Conservation (phyloP, 2,113 vertebrate genomes). For the Antennarius striatus region DNA sequence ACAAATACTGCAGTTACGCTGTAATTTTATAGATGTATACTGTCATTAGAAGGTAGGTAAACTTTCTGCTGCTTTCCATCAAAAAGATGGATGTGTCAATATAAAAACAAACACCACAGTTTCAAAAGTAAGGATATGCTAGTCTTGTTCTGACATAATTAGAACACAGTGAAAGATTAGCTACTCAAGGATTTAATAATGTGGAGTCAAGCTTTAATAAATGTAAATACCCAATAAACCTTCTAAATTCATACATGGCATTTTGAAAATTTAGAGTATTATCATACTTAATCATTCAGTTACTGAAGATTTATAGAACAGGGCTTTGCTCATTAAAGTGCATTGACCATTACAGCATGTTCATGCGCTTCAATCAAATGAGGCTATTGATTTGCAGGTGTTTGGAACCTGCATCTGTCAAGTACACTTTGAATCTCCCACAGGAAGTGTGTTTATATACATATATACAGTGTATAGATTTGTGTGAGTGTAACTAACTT, state of each 20-base stretch:
- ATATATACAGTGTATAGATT: not conserved
- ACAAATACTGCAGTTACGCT: too few species aligned
- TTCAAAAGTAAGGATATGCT: not conserved
- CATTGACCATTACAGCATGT: not conserved
- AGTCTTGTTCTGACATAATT: conserved; percentile 19
- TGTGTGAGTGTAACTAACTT: not conserved
- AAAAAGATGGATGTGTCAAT: conserved; percentile 11
- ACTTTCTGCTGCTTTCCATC: not conserved
- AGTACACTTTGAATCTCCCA: not conserved
- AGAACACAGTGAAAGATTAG: conserved; percentile 29
- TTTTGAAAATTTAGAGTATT: not conserved
- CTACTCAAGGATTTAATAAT: conserved; percentile 21
- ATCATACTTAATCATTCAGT: not conserved
- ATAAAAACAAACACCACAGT: not conserved
- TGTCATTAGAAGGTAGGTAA: not conserved
- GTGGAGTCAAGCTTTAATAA: not conserved
- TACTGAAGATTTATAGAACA: not conserved
- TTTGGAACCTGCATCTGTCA: not conserved
- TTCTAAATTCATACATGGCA: not conserved
- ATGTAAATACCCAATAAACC: not conserved
- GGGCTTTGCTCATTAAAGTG: not conserved
- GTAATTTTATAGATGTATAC: not conserved
- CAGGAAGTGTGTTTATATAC: not conserved
- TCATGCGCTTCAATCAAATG: not conserved
- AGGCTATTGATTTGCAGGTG: not conserved